A percentile compares a stretch with the other conserved stretches of the same genome.
Conservation (phyloP, 2,888 invertebrate species). For the Heteromyza rotundicornis region DNA sequence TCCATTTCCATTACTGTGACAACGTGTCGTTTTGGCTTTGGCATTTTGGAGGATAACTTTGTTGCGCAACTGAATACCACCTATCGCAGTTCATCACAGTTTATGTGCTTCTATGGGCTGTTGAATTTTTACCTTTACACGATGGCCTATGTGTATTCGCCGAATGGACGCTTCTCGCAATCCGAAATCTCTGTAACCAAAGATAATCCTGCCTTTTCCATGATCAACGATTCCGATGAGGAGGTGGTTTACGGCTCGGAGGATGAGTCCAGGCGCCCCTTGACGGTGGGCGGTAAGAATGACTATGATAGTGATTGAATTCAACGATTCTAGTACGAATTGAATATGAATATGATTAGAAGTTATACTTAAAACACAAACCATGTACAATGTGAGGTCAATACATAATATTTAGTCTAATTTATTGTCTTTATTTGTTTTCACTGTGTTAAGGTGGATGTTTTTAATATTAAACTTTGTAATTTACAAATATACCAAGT, state of each 20-base stretch:
- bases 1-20: conserved; percentile 78
- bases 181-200: conserved; percentile 90
- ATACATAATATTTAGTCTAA: too few species aligned
- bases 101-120: conserved; percentile 93
- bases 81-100: conserved; percentile 91
- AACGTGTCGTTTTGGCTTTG: conserved; percentile 84
- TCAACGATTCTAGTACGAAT: neutral
- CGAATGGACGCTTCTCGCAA: conserved; percentile 79
- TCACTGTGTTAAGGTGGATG: too few species aligned
- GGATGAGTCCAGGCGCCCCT: conserved; percentile 82
- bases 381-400: too few species aligned
- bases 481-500: too few species aligned
- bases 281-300: conserved; percentile 72
- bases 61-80: conserved; percentile 85
- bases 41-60: conserved; percentile 92
- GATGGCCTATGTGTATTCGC: conserved; percentile 94
- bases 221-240: conserved; percentile 98
- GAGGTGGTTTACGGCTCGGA: conserved; percentile 94
- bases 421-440: too few species aligned
- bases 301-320: conserved; percentile 75
- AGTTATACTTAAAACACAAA: too few species aligned
- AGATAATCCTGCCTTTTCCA: conserved; percentile 97
- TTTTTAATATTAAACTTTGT: too few species aligned
- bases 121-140: conserved; percentile 93
- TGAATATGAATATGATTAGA: too few species aligned